phyloP scores from a whole-genome alignment of 1,140 invertebrate species.

The Amphibalanus amphitrite region DNA sequence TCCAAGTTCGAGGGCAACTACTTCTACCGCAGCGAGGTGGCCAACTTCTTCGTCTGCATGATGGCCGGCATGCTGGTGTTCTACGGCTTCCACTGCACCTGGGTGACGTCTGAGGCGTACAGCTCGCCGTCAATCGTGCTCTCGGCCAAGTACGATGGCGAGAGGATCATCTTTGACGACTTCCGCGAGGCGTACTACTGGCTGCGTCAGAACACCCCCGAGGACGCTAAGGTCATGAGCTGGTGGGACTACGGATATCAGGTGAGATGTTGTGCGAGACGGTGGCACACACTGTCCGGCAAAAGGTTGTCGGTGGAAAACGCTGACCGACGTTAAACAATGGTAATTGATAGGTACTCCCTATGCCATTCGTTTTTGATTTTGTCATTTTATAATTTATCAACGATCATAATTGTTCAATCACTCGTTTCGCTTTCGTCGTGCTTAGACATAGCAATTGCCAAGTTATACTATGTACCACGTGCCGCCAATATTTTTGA shows the following conservation, averaged over 20 bases:
- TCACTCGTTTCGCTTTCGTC: too few relatives aligned
- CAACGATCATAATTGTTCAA: too few relatives aligned
- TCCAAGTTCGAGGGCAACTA: slow-evolving; percentile 62
- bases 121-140: slow-evolving; percentile 93
- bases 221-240: slow-evolving; percentile 78
- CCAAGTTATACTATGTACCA: too few relatives aligned
- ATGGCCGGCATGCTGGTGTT: slow-evolving; percentile 71
- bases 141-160: slow-evolving; percentile 85
- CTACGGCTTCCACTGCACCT: slow-evolving; percentile 94
- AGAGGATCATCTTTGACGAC: slow-evolving; percentile 91
- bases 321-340: too few relatives aligned
- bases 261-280: background rate
- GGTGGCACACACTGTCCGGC: too few relatives aligned
- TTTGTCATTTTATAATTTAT: too few relatives aligned
- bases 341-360: too few relatives aligned
- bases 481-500: too few relatives aligned
- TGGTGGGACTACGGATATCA: slow-evolving; percentile 99
- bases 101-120: slow-evolving; percentile 98
- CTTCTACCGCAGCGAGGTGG: slow-evolving; percentile 68
- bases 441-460: too few relatives aligned
- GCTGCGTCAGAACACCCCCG: slow-evolving; percentile 88
- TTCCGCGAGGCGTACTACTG: slow-evolving; percentile 97
- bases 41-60: slow-evolving; percentile 63
- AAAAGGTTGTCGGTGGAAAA: too few relatives aligned
- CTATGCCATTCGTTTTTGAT: too few relatives aligned